Base-by-base conservation (phyloP, 2,888 invertebrate species). In the Gortyna flavago region DNA sequence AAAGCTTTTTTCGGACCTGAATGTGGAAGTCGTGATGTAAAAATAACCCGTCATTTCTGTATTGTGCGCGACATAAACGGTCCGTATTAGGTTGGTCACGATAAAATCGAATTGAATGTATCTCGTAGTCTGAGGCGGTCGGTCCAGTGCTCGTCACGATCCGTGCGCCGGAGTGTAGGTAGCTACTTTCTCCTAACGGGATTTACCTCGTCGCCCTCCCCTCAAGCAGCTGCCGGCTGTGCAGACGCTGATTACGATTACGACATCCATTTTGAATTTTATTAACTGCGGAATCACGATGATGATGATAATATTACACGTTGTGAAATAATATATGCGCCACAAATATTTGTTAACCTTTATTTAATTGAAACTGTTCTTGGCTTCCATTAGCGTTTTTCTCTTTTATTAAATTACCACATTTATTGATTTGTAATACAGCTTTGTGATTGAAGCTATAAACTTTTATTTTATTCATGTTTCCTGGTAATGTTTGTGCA, bases 161-260 rank as follows among this genome's bases (percentile, higher is more conserved):
- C 90, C 89, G 90, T 92, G 93, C 92, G 91, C 91, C 86, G 82
- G 90, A 92, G 93, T 94, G 95, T 95, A 94, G 95, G 95, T 94
- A 95, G 95, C 95, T 95, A 96, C 96, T 96, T 96, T 96, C 96
- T 96, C 96, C 94, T 96, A 96, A 96, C 96, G 96, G 96, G 94
- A 96, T 93, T 91, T 89, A 82, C 91, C 89, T 87, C 92, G 82
- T 90, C 87, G 90, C 91, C 87, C 89, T 82, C 88, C 80, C 85
- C 86, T 62, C 85, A 78, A 86, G 82, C 86, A 80, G 86, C 87
- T 81, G 87, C 87, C 86, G 88, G 85, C 91, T 88, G 89, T 88
- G 87, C 91, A 90, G 90, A 89, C 92, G 89, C 87, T 90, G 91
- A 93, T 93, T 92, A 91, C 88, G 90, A 94, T 94, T 94, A 94